phyloP scores from a whole-genome alignment of 2,888 invertebrate genomes.

The Cartodere bifasciata region DNA sequence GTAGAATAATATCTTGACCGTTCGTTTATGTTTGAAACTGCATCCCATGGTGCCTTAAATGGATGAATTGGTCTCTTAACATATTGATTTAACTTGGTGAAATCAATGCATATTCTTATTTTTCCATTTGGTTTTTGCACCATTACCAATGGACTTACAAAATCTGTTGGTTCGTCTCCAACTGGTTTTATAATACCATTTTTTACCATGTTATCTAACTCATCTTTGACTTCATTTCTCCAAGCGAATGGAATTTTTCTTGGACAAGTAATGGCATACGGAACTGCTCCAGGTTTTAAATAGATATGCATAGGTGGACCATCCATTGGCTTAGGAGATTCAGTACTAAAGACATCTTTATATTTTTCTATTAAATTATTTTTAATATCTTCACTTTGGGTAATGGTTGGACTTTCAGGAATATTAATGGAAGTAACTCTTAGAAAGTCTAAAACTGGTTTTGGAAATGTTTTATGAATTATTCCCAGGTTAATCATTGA shows the following conservation, averaged over 20 bases:
- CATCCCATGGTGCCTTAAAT: conserved; percentile 3
- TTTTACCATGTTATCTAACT: conserved; percentile 6
- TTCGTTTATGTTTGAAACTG: conserved; percentile 1
- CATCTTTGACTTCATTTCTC: conserved; percentile 7
- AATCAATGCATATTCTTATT: conserved; percentile 11
- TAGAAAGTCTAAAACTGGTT: too few relatives aligned
- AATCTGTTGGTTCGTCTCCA: conserved; percentile 7
- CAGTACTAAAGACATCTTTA: too few relatives aligned
- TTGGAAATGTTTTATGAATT: conserved; percentile 3
- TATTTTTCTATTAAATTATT: too few relatives aligned
- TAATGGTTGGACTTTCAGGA: too few relatives aligned
- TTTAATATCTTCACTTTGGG: too few relatives aligned
- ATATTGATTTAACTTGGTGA: conserved; percentile 9
- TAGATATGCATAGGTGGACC: too few relatives aligned
- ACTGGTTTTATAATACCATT: conserved; percentile 8
- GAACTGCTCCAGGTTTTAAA: too few relatives aligned
- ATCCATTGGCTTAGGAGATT: too few relatives aligned
- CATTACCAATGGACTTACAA: conserved; percentile 9
- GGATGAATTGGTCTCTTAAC: conserved; percentile 4
- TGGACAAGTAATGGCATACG: conserved; percentile 10
- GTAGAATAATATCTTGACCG: conserved; percentile 1
- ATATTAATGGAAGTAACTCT: too few relatives aligned
- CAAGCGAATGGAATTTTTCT: conserved; percentile 10
- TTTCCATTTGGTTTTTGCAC: conserved; percentile 6
- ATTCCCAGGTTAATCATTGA: conserved; percentile 2